Base-by-base conservation (phyloP, 1,140 invertebrate species). In the Sarcophaga bullata region DNA sequence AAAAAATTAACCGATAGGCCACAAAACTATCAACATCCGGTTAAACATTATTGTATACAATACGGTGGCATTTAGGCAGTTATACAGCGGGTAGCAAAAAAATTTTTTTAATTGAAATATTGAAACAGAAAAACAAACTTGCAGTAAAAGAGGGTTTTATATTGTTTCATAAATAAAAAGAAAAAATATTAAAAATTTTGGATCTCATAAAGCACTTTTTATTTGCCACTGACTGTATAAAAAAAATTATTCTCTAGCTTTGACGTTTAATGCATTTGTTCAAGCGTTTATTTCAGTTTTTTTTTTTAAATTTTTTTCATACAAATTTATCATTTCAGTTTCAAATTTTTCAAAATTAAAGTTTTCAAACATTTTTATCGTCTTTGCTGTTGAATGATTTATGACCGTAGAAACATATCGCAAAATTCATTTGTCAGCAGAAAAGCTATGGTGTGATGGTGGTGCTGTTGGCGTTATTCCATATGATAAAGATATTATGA, bases 201-300 rank as follows among this genome's bases (percentile, higher is more conserved):
- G 5, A 3, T 58, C 7, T 3, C 13, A 1, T 7, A 58, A 37
- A 37, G 25, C 25, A 13, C 52, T 58, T 58, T 7, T 15, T n/a
- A 7, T 58, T 58, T 58, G 54, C 13, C 54, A 13, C n/a, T 58
- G 13, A 3, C 54, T 58, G 54, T 58, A 58, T 58, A 58, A 1
- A 11, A 58, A 19, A 68, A 68, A 8, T 68, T 37, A 37, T 37
- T 37, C 4, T 2, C 1, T 37, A 19, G 10, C 17, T 17, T 68
- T 68, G 62, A 68, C 62, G 17, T 25, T 68, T 68, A 68, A 68
- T 68, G 62, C 62, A 68, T 68, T 68, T 68, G 62, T 68, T 68
- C 62, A 68, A 68, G 62, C 62, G 62, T 68, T 68, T 25, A 68
- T 68, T 68, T 68, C 19, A 6, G 17, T 68, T 68, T n/a, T n/a